These are phyloP conservation scores for Erebia ligea DNA, from an alignment of 2,888 invertebrate genomes.

Conservation along the genomic window DNA sequence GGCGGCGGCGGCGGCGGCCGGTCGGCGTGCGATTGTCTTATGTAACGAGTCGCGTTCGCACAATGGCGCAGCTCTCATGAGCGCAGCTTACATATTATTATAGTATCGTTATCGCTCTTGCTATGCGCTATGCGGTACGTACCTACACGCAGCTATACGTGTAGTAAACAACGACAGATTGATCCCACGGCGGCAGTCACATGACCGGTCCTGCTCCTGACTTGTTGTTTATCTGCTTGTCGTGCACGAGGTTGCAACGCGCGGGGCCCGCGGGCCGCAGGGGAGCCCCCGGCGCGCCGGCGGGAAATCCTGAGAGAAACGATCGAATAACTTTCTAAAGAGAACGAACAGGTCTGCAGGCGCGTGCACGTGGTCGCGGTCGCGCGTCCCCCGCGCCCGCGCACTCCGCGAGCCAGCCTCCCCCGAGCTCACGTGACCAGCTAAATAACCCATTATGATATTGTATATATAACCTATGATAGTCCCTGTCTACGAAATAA, in stretches of 20 bases:
- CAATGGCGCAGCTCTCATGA: not conserved
- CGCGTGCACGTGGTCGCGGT: slow-evolving; percentile 29
- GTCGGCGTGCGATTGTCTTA: not conserved
- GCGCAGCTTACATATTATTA: no score
- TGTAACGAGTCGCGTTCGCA: not conserved
- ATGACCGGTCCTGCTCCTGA: slow-evolving; percentile 5
- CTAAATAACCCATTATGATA: no score
- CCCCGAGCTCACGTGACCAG: not conserved
- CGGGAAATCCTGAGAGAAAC: slow-evolving; percentile 38
- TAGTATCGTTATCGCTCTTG: no score
- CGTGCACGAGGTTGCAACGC: not conserved
- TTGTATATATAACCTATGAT: no score
- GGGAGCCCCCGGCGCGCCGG: not conserved
- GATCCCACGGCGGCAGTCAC: not conserved
- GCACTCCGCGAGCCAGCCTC: slow-evolving; percentile 32
- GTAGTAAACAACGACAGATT: not conserved
- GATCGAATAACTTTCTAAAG: slow-evolving; percentile 35
- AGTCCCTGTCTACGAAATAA: no score
- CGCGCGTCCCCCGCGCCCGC: slow-evolving; percentile 13
- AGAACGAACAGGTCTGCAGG: slow-evolving; percentile 21
- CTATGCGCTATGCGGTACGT: no score
- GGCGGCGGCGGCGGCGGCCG: not conserved
- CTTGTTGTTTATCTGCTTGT: not conserved
- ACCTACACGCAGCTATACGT: not conserved
- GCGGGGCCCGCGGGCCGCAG: no score